phyloP scores from a whole-genome alignment of 2,797 vertebrate genomes.

The Ciconia nigra region DNA sequence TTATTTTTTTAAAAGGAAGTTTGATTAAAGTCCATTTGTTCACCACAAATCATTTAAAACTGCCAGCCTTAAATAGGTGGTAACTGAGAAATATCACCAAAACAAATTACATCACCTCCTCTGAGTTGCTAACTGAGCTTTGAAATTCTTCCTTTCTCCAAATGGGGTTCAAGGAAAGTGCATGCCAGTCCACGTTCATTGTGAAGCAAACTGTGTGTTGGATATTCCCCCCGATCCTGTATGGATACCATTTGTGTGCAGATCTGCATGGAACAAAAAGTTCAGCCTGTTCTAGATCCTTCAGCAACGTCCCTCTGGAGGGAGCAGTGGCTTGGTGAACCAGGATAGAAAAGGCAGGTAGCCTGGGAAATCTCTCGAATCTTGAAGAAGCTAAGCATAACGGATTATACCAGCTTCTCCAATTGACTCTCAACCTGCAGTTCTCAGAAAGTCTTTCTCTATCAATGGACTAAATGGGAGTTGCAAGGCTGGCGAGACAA shows the following conservation, averaged over 20 bases:
- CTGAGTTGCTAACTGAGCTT: conserved; percentile 13
- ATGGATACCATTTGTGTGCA: not conserved
- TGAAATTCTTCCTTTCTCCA: conserved; percentile 40
- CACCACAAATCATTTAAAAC: conserved; percentile 48
- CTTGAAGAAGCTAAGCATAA: not conserved
- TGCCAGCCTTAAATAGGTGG: conserved; percentile 64
- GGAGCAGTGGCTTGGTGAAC: not conserved
- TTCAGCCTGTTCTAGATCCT: not conserved
- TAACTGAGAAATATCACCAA: conserved; percentile 65
- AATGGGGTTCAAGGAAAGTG: conserved; percentile 44
- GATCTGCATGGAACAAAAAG: not conserved
- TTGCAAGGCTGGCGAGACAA: not conserved
- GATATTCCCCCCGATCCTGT: fast-evolving
- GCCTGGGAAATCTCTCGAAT: not conserved
- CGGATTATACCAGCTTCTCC: not conserved
- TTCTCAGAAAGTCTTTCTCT: not conserved
- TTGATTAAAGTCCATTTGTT: conserved; percentile 58
- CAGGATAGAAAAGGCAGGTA: not conserved
- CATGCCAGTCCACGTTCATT: not conserved
- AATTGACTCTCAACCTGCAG: not conserved
- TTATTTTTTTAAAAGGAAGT: conserved; percentile 46
- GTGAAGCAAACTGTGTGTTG: not conserved
- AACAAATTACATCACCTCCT: conserved; percentile 67
- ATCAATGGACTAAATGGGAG: not conserved
- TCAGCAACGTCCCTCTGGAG: not conserved